These are phyloP conservation scores for Noctilio leporinus DNA, from an alignment of 2,113 vertebrate species.

Conservation along the genomic window DNA sequence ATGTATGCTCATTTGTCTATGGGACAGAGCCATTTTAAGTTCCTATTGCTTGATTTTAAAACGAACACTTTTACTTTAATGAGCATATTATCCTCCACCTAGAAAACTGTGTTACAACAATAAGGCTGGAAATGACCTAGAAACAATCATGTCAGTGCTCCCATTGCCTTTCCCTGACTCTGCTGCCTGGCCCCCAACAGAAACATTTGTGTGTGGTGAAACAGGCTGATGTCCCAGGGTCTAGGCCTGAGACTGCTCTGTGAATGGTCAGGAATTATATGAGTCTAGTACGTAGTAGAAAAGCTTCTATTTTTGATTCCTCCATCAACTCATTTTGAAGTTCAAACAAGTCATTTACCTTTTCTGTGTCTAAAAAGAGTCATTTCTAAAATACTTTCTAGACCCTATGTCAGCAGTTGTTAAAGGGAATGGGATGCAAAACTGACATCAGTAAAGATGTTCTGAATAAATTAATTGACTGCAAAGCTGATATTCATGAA, in stretches of 20 bases:
- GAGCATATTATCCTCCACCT: not conserved
- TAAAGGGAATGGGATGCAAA: not conserved
- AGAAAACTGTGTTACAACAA: not conserved
- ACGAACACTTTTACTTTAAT: conserved; percentile 29
- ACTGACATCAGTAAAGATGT: not conserved
- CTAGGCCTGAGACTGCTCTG: not conserved
- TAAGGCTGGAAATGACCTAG: conserved; percentile 35
- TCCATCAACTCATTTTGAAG: conserved; percentile 23
- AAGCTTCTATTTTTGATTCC: not conserved
- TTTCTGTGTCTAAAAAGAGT: conserved; percentile 9
- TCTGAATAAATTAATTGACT: not conserved
- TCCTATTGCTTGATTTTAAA: conserved; percentile 36
- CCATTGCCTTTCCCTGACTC: not conserved
- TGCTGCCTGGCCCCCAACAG: not conserved
- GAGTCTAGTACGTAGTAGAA: not conserved
- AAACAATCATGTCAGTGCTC: not conserved
- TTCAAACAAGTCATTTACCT: conserved; percentile 4
- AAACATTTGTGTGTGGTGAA: not conserved
- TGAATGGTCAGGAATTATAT: not conserved
- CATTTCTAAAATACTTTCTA: conserved; percentile 19
- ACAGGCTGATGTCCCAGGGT: not conserved
- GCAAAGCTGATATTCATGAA: not conserved
- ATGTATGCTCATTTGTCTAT: not conserved
- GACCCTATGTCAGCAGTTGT: not conserved
- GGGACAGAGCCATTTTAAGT: not conserved